These are phyloP conservation scores for Hirundichthys speculiger DNA, from an alignment of 2,113 vertebrate genomes.

Conservation along the genomic window DNA sequence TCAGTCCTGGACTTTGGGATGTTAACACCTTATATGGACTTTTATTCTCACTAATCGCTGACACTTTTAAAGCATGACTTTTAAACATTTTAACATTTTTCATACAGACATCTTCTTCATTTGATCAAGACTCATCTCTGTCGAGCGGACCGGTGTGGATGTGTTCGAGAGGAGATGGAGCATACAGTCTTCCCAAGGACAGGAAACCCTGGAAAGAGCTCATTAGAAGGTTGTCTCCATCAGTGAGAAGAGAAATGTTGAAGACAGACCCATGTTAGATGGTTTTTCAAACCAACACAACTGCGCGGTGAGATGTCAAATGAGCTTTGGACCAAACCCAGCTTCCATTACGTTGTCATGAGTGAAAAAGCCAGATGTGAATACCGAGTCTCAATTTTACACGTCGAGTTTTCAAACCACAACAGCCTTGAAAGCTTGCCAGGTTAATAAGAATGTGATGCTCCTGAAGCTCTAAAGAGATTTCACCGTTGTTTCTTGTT, in stretches of 20 bases:
- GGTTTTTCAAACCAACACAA: constrained; percentile 25
- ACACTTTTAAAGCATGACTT: too few species aligned
- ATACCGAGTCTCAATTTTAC: constrained; percentile 13
- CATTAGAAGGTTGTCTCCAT: constrained; percentile 26
- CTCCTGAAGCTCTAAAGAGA: constrained; percentile 10
- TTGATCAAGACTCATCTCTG: neutral
- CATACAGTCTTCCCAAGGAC: neutral
- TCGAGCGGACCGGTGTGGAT: constrained; percentile 16
- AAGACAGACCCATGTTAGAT: constrained; percentile 15
- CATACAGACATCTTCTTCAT: constrained; percentile 23
- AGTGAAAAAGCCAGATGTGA: constrained; percentile 28
- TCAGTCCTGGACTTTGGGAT: too few species aligned
- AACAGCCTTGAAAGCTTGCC: constrained; percentile 9
- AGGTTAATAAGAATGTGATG: constrained; percentile 7
- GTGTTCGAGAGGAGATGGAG: constrained; percentile 24
- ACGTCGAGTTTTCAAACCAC: constrained; percentile 11
- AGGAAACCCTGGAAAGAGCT: constrained; percentile 30
- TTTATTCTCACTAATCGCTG: too few species aligned
- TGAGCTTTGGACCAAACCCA: constrained; percentile 16
- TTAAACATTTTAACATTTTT: too few species aligned
- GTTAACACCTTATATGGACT: too few species aligned
- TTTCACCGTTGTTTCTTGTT: neutral
- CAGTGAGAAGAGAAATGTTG: constrained; percentile 13
- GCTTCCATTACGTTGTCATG: constrained; percentile 13
- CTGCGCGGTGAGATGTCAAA: constrained; percentile 11